Conservation (phyloP, 2,888 invertebrate species). For the Acronicta leporina region DNA sequence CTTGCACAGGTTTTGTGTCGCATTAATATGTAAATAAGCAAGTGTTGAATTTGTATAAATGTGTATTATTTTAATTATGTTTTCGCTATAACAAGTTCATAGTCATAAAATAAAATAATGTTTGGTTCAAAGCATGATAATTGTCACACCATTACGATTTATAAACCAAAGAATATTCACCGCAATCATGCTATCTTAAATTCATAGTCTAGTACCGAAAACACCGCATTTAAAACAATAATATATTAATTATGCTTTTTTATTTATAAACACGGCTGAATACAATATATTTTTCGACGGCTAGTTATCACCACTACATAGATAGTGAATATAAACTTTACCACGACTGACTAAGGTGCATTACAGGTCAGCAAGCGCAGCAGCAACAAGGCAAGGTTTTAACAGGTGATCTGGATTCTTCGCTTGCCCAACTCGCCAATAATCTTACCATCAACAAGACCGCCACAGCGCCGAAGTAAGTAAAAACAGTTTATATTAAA, state of each 20-base stretch:
- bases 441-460: constrained; percentile 96
- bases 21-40: constrained; percentile 56
- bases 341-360: constrained; percentile 37
- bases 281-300: constrained; percentile 15
- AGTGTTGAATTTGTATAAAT: constrained; percentile 38
- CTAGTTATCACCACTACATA: constrained; percentile 15
- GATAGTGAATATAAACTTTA: constrained; percentile 19
- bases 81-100: constrained; percentile 41
- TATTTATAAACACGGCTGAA: constrained; percentile 17
- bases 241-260: neutral
- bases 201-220: constrained; percentile 11
- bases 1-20: constrained; percentile 55
- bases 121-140: constrained; percentile 35
- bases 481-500: constrained; percentile 48
- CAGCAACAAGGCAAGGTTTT: constrained; percentile 92
- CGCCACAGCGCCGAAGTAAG: constrained; percentile 92
- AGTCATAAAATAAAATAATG: constrained; percentile 20
- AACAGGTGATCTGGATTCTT: constrained; percentile 97
- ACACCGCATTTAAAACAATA: constrained; percentile 25
- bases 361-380: constrained; percentile 78
- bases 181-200: constrained; percentile 24
- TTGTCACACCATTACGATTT: constrained; percentile 11
- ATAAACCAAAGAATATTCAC: constrained; percentile 22
- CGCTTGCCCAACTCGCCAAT: constrained; percentile 97
- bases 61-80: constrained; percentile 34